Conservation (phyloP, 2,113 vertebrate species). For the Puffinus mauretanicus region DNA sequence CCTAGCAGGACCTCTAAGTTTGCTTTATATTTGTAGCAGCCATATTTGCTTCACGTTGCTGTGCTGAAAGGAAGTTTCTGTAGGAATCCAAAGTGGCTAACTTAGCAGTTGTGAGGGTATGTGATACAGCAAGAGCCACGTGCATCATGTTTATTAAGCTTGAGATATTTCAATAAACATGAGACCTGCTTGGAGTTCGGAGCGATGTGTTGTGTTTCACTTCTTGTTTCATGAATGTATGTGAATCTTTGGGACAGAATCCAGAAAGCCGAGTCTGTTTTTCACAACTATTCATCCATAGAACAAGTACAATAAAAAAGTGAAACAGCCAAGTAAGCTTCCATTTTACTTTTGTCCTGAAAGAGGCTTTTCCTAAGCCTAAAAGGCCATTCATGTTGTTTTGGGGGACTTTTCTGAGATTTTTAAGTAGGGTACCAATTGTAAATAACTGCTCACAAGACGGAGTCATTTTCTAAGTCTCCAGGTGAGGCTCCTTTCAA, state of each 20-base stretch:
- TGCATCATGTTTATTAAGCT: not conserved
- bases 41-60: not conserved
- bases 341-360: not conserved
- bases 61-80: not conserved
- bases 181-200: not conserved
- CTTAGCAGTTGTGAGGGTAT: not conserved
- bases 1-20: not conserved
- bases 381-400: not conserved
- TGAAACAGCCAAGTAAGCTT: not conserved
- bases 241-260: not conserved
- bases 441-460: not conserved
- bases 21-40: not conserved
- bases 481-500: not conserved
- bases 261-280: not conserved
- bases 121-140: not conserved
- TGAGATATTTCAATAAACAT: constrained; percentile 35
- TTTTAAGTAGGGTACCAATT: not conserved
- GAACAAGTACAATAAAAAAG: not conserved
- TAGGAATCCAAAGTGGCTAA: not conserved
- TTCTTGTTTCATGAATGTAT: not conserved
- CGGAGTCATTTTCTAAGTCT: not conserved
- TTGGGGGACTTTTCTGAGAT: not conserved
- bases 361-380: not conserved
- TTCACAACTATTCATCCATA: not conserved
- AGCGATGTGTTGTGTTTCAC: not conserved